Percentiles rank a stretch among this genome's conserved stretches.
These are phyloP conservation scores for Diorhabda carinulata DNA, from an alignment of 1,140 invertebrate genomes.

Conservation along the genomic window DNA sequence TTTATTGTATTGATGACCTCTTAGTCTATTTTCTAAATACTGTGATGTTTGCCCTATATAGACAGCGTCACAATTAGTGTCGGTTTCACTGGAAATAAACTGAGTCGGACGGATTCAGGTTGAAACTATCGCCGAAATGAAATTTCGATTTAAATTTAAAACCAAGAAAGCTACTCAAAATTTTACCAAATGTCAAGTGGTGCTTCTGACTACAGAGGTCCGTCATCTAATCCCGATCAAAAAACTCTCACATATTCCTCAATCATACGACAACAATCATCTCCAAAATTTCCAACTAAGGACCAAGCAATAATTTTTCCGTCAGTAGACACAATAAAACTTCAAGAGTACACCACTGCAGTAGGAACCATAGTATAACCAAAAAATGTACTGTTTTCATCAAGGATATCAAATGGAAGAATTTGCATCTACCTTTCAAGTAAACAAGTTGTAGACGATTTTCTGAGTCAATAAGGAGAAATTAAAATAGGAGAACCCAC, in stretches of 20 bases:
- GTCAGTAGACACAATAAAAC: background rate
- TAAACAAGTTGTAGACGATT: constrained; percentile 10
- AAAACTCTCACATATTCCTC: too few relatives aligned
- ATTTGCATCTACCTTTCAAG: constrained; percentile 18
- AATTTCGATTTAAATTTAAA: background rate
- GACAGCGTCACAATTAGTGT: too few relatives aligned
- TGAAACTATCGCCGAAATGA: background rate
- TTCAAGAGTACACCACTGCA: background rate
- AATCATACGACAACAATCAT: background rate
- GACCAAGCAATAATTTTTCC: background rate
- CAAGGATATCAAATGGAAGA: constrained; percentile 15
- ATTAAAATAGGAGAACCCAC: constrained; percentile 1
- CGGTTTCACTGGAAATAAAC: background rate
- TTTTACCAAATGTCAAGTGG: background rate
- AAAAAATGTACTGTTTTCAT: background rate
- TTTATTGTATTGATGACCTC: too few relatives aligned
- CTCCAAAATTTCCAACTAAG: background rate
- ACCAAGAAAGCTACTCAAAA: background rate
- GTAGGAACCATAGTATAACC: background rate
- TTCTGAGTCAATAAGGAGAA: background rate
- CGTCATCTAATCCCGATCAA: too few relatives aligned
- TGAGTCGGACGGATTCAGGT: background rate
- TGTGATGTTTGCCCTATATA: too few relatives aligned
- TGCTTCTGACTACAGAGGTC: too few relatives aligned
- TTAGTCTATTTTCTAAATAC: too few relatives aligned